Conservation (phyloP, 2,888 invertebrate species). For the Chloroclystis v-ata region DNA sequence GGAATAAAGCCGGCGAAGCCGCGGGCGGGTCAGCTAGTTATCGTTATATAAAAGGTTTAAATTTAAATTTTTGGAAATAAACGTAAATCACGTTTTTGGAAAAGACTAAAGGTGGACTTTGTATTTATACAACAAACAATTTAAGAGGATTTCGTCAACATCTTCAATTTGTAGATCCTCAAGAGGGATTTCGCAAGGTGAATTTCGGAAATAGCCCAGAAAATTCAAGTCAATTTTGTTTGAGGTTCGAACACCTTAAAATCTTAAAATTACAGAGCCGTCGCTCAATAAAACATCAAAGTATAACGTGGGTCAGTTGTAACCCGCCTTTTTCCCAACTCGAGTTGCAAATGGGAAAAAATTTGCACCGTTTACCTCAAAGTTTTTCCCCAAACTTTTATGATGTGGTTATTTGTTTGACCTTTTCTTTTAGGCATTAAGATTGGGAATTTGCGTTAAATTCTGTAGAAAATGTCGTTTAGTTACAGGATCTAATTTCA, state of each 20-base stretch:
- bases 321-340: conserved; percentile 10
- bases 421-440: conserved; percentile 10
- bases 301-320: conserved; percentile 24
- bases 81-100: too few relatives aligned
- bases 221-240: neutral
- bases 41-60: too few relatives aligned
- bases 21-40: too few relatives aligned
- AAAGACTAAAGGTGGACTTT: too few relatives aligned
- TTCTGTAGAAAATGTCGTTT: too few relatives aligned
- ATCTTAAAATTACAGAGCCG: conserved; percentile 7
- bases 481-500: too few relatives aligned
- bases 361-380: conserved; percentile 17
- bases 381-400: conserved; percentile 14
- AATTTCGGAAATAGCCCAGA: neutral
- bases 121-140: too few relatives aligned
- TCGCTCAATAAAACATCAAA: conserved; percentile 24
- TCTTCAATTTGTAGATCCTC: too few relatives aligned
- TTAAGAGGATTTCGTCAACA: too few relatives aligned
- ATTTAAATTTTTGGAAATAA: too few relatives aligned
- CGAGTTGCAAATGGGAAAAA: conserved; percentile 9
- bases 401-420: conserved; percentile 10
- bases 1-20: too few relatives aligned
- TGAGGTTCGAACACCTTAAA: neutral
- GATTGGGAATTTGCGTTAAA: neutral
- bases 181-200: too few relatives aligned